Evolutionary conservation across 2,113 vertebrate genomes (phyloP).

Genomic region (Alexandromys fortis): DNA sequence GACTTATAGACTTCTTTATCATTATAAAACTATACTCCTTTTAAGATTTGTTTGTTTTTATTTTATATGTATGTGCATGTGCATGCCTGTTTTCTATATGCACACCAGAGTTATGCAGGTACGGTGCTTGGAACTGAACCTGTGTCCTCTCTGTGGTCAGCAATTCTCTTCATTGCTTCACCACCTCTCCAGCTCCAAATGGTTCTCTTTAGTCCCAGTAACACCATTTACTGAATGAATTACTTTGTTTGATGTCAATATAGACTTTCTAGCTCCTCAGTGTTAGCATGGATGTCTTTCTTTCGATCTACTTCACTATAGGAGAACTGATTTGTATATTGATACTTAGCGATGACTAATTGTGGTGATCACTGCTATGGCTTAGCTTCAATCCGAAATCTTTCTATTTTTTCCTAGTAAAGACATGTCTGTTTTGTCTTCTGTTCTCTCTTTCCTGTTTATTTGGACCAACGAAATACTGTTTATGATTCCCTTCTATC

Average conservation of each 20-base stretch:
- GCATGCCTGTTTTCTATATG: background rate
- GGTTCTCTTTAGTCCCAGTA: background rate
- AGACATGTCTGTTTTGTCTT: background rate
- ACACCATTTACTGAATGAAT: constrained; percentile 9
- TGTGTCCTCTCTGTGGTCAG: background rate
- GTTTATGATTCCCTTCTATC: background rate
- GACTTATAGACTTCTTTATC: background rate
- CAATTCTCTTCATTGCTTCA: background rate
- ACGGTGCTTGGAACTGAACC: background rate
- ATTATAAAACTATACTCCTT: background rate
- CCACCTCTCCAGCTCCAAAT: background rate
- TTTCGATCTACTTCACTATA: background rate
- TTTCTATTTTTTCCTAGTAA: constrained; percentile 1
- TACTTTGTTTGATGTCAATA: constrained; percentile 24
- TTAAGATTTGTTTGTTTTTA: background rate
- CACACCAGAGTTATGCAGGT: background rate
- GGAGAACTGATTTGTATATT: background rate
- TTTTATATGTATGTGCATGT: background rate
- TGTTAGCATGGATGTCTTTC: background rate
- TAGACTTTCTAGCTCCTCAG: background rate
- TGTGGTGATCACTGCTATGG: background rate
- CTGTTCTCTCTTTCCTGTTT: background rate
- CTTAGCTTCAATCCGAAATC: background rate
- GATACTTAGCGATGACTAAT: background rate
- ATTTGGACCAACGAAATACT: background rate